These are phyloP conservation scores for Cephalopterus ornatus DNA, from an alignment of 2,113 vertebrate genomes.

Conservation along the genomic window DNA sequence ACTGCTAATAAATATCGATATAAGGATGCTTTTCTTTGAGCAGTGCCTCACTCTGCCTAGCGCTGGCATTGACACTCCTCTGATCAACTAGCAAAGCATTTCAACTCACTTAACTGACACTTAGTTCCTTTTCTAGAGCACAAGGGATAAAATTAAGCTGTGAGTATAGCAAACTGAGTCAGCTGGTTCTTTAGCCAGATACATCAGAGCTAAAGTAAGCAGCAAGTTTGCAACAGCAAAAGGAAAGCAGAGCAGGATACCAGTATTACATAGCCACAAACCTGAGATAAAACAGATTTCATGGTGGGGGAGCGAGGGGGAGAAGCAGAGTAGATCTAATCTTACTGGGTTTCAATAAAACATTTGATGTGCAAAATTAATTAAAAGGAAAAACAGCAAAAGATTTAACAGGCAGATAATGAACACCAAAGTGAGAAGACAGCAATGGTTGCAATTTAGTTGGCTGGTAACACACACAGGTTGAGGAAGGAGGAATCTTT, in stretches of 20 bases:
- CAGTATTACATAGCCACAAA: neutral
- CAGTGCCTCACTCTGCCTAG: neutral
- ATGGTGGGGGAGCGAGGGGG: fast-evolving
- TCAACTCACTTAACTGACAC: neutral
- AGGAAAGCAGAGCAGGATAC: neutral
- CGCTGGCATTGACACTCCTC: neutral
- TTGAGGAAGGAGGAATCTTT: neutral
- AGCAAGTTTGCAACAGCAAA: neutral
- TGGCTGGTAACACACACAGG: neutral
- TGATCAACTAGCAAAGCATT: neutral
- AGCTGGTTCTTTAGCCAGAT: neutral
- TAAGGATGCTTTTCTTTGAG: neutral
- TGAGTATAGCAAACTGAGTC: neutral
- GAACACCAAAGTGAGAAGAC: neutral
- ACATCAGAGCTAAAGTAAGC: neutral
- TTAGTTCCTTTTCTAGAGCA: neutral
- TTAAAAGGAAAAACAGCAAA: neutral
- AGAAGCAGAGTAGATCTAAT: neutral
- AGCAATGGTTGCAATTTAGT: neutral
- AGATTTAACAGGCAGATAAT: neutral
- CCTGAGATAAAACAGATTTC: neutral
- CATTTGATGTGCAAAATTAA: neutral
- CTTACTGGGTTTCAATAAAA: neutral
- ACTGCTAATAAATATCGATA: neutral
- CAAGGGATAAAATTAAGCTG: neutral